These are phyloP conservation scores for Manis crassicaudata DNA, from an alignment of 2,797 vertebrate genomes.

Conservation along the genomic window DNA sequence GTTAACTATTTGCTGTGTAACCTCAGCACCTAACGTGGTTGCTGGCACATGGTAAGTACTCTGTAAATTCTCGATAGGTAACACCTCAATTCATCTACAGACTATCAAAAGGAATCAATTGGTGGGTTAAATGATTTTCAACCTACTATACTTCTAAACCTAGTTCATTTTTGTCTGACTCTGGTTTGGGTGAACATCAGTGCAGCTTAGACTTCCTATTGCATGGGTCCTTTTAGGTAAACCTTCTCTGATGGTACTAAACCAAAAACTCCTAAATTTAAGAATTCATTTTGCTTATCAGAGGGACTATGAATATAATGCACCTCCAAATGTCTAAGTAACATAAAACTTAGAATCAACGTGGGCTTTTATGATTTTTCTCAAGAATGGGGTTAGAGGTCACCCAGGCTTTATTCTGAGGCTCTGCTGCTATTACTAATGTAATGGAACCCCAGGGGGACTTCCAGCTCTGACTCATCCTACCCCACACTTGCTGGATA, in stretches of 20 bases:
- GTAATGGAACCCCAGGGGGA: constrained; percentile 29
- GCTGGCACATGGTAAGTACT: background rate
- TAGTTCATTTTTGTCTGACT: background rate
- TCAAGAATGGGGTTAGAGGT: constrained; percentile 34
- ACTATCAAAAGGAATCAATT: background rate
- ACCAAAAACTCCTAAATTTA: background rate
- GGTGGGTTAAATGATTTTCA: background rate
- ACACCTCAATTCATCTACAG: background rate
- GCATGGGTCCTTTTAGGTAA: background rate
- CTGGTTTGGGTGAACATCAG: background rate
- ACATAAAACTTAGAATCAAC: background rate
- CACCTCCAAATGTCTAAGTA: background rate
- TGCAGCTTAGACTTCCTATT: background rate
- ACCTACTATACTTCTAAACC: background rate
- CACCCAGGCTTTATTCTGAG: constrained; percentile 40
- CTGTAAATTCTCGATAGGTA: background rate
- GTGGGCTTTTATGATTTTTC: constrained; percentile 23
- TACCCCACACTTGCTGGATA: background rate
- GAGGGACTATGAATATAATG: background rate
- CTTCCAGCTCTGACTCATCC: constrained; percentile 49
- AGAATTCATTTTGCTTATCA: background rate
- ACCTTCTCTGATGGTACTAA: background rate
- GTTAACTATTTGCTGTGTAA: background rate
- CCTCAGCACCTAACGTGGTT: background rate
- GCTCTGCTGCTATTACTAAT: background rate